Evolutionary conservation across 2,888 invertebrate species (phyloP).

Genomic region (Epinotia ramella): DNA sequence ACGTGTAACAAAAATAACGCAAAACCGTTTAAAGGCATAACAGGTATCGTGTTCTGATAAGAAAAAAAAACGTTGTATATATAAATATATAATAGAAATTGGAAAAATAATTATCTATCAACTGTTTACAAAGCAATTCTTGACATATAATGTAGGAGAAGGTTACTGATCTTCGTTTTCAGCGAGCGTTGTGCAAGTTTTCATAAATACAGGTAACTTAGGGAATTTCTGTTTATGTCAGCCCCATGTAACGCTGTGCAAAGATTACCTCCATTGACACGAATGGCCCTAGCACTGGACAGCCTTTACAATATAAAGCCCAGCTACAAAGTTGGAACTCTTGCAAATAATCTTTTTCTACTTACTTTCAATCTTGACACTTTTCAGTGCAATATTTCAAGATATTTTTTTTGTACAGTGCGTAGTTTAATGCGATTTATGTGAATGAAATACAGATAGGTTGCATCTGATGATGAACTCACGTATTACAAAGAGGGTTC

Average conservation of each 20-base stretch:
- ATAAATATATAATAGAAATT: too few relatives aligned
- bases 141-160: too few relatives aligned
- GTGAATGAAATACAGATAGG: neutral
- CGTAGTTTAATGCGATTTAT: neutral
- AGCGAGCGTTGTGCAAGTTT: neutral
- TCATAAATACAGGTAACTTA: neutral
- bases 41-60: too few relatives aligned
- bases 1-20: too few relatives aligned
- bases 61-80: too few relatives aligned
- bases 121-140: too few relatives aligned
- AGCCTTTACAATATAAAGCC: slow-evolving; percentile 25
- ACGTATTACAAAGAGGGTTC: neutral
- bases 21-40: too few relatives aligned
- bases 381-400: neutral
- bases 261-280: slow-evolving; percentile 53
- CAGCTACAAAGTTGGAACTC: slow-evolving; percentile 10
- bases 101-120: too few relatives aligned
- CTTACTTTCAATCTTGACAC: slow-evolving; percentile 2
- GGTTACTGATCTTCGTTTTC: neutral
- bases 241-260: slow-evolving; percentile 55
- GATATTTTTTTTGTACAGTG: neutral
- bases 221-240: neutral
- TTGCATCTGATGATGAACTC: neutral
- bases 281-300: slow-evolving; percentile 27
- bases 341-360: neutral